phyloP scores from a whole-genome alignment of 2,888 invertebrate genomes.

The Iphiclides podalirius region DNA sequence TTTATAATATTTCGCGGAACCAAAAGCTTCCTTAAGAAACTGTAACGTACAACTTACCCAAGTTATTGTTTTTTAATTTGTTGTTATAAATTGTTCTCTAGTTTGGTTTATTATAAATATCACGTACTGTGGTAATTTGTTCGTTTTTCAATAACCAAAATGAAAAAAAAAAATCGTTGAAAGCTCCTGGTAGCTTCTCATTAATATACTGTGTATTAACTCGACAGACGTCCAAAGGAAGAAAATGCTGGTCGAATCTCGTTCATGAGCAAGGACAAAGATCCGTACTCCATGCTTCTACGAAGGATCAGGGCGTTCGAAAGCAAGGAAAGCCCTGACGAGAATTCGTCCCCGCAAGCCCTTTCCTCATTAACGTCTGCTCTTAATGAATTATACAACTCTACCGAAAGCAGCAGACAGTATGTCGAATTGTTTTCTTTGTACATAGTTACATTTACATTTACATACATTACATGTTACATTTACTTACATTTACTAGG shows the following conservation, averaged over 20 bases:
- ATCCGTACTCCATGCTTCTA: slow-evolving; percentile 46
- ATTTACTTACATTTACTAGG: too few species aligned
- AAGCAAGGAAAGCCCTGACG: slow-evolving; percentile 30
- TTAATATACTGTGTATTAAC: too few species aligned
- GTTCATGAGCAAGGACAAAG: slow-evolving; percentile 54
- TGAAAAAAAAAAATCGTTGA: too few species aligned
- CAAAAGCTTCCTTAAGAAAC: neutral
- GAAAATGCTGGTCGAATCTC: slow-evolving; percentile 53
- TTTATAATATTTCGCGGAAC: neutral
- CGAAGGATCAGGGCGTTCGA: slow-evolving; percentile 38
- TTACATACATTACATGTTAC: too few species aligned
- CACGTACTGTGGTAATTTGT: too few species aligned
- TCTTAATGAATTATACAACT: slow-evolving; percentile 8
- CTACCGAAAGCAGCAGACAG: slow-evolving; percentile 10
- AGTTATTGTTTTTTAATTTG: too few species aligned
- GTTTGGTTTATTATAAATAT: too few species aligned
- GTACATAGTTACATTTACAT: too few species aligned
- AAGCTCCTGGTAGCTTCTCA: too few species aligned
- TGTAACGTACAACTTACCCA: neutral
- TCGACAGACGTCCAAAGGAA: slow-evolving; percentile 40
- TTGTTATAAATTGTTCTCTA: too few species aligned
- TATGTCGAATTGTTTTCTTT: slow-evolving; percentile 6
- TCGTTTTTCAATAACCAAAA: too few species aligned
- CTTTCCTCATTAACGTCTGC: slow-evolving; percentile 31
- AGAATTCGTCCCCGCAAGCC: slow-evolving; percentile 26